Evolutionary conservation across 2,113 vertebrate species (phyloP), one percentile per base, ranked within the genome.

Genomic region (Ptilorrhoa leucosticta): DNA sequence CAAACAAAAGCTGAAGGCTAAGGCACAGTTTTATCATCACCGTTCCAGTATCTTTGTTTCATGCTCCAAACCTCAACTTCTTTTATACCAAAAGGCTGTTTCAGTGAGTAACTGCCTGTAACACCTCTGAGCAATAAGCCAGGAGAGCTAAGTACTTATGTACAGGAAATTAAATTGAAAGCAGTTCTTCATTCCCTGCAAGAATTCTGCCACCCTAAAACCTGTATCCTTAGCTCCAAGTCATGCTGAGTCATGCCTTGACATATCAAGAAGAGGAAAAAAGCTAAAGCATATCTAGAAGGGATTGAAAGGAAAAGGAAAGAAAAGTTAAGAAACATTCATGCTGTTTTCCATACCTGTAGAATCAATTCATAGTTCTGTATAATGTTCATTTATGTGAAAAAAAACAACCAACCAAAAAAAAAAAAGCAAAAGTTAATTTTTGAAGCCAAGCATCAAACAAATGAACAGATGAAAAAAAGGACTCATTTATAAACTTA

Each of bases 281-380:
- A 88, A 76, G 39, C 33, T 54, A 82, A 71, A 85, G 70, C 4
- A 35, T 47, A 58, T 69, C 58, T 80, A 82, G n/a, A 86, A 81
- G 11, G 15, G 37, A 69, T 33, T 39, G 57, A 72, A 90, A 86
- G 61, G 8, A 57, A 63, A 66, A 88, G 19, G 37, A 61, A 78
- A 85, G 85, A 71, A 77, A 73, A 53, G 31, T 73, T 85, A 37
- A 35, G 58, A 93, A 33, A 69, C 45, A 54, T 61, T 84, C 65
- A 94, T 75, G 82, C 73, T 85, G 31, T 72, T 88, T 87, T 94
- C 96, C 98, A 97, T 99, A 99, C 99, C 99, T 99, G 98, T 54
- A 98, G 93, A 97, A 98, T 96, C 98, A 98, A 98, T 96, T 98
- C 98, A 92, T 98, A 96, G 96, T 98, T 98, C 99, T 99, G 98